Conservation (phyloP, 2,797 vertebrate species). For the Cacajao melanocephalus region DNA sequence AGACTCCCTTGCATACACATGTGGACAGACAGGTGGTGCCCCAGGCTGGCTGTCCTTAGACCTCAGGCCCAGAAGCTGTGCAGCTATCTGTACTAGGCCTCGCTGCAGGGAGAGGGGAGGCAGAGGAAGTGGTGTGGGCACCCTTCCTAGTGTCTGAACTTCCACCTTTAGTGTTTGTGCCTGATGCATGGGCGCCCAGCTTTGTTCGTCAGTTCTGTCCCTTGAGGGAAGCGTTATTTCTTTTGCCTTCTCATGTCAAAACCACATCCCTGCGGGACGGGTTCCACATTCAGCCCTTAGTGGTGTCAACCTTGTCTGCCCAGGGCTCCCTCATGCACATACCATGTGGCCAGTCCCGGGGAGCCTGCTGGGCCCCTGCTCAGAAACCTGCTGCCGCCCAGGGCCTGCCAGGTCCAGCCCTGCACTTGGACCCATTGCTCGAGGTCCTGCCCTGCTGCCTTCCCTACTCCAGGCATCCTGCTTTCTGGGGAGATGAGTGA, state of each 20-base stretch:
- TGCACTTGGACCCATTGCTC: rapidly evolving
- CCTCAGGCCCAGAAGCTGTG: background rate
- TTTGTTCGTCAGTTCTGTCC: background rate
- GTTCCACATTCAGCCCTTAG: background rate
- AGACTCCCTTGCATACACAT: background rate
- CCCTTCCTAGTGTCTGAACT: background rate
- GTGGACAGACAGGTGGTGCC: background rate
- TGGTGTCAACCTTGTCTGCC: background rate
- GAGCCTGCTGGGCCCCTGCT: background rate
- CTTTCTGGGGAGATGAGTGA: background rate
- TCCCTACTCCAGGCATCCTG: too few relatives aligned
- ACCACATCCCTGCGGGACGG: background rate
- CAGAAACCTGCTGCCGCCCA: background rate
- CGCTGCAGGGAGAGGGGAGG: background rate
- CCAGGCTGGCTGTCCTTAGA: background rate
- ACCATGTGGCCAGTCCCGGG: background rate
- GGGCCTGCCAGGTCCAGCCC: too few relatives aligned
- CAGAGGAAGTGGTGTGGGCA: background rate
- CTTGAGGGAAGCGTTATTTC: background rate
- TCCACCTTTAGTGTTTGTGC: background rate
- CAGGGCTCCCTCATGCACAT: too few relatives aligned
- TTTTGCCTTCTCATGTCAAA: conserved; percentile 39
- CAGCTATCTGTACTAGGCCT: background rate
- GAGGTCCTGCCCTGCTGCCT: too few relatives aligned
- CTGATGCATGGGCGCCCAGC: background rate